Evolutionary conservation across 1,140 invertebrate species (phyloP).

Genomic region (Dinoponera quadriceps): DNA sequence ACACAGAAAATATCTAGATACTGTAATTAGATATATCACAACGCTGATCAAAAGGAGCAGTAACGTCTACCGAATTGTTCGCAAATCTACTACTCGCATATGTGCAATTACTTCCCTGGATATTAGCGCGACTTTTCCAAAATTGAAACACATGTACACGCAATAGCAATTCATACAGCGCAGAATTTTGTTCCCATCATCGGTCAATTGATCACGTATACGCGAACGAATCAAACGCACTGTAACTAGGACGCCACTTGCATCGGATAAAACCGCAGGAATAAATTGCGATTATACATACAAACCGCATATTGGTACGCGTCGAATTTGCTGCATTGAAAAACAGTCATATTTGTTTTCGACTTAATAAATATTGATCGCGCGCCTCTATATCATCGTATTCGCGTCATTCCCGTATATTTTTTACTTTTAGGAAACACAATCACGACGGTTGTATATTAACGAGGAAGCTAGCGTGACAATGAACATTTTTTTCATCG

Average conservation of each 20-base stretch:
- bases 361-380: conserved; percentile 59
- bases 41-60: no score
- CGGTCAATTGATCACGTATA: conserved; percentile 62
- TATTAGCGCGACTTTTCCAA: neutral
- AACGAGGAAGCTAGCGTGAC: conserved; percentile 1
- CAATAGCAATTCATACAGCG: neutral
- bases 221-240: conserved; percentile 59
- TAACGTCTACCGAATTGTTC: no score
- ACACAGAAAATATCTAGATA: no score
- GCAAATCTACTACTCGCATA: no score
- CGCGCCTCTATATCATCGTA: neutral
- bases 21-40: no score
- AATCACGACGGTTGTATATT: conserved; percentile 43
- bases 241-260: conserved; percentile 36
- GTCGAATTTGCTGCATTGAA: conserved; percentile 67
- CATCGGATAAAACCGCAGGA: conserved; percentile 36
- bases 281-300: conserved; percentile 71
- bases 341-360: conserved; percentile 64
- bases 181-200: conserved; percentile 57
- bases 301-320: conserved; percentile 44
- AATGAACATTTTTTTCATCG: conserved; percentile 38
- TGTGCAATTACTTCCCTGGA: neutral
- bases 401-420: conserved; percentile 27
- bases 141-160: neutral
- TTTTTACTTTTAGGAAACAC: conserved; percentile 38